phyloP scores from a whole-genome alignment of 2,797 vertebrate species.

The Anguilla megastoma region DNA sequence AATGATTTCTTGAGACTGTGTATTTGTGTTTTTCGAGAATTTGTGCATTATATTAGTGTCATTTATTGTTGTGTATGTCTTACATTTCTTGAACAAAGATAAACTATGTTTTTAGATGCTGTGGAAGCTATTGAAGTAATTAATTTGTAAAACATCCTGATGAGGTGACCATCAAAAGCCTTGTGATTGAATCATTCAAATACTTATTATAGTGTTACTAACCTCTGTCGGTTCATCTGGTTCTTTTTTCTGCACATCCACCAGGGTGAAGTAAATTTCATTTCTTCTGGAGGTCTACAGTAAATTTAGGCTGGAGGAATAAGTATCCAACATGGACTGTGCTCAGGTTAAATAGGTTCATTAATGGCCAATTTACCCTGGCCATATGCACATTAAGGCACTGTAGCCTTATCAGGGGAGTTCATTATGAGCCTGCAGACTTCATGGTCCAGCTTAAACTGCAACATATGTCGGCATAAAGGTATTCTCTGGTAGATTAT shows the following conservation, averaged over 20 bases:
- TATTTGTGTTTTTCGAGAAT: conserved; percentile 46
- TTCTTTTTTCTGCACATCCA: not conserved
- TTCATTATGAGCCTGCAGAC: conserved; percentile 10
- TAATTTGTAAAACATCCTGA: not conserved
- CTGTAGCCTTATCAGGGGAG: conserved; percentile 1
- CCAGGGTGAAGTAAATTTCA: not conserved
- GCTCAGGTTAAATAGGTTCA: conserved; percentile 16
- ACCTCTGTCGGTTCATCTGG: not conserved
- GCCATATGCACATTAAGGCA: conserved; percentile 10
- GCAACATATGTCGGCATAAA: not conserved
- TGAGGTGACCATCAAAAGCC: not conserved
- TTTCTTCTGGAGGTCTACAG: not conserved
- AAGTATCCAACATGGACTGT: conserved; percentile 12
- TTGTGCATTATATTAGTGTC: not conserved
- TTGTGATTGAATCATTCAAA: not conserved
- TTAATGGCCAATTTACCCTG: conserved; percentile 19
- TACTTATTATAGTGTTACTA: not conserved
- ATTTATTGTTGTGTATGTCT: conserved; percentile 41
- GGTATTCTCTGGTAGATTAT: conserved; percentile 2
- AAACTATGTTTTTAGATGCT: not conserved
- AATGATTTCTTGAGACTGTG: conserved; percentile 40
- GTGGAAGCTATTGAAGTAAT: not conserved
- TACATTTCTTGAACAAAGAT: not conserved
- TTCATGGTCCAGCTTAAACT: not conserved
- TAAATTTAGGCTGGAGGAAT: not conserved